Evolutionary conservation across 1,140 invertebrate genomes (phyloP).

Genomic region (Solen grandis): DNA sequence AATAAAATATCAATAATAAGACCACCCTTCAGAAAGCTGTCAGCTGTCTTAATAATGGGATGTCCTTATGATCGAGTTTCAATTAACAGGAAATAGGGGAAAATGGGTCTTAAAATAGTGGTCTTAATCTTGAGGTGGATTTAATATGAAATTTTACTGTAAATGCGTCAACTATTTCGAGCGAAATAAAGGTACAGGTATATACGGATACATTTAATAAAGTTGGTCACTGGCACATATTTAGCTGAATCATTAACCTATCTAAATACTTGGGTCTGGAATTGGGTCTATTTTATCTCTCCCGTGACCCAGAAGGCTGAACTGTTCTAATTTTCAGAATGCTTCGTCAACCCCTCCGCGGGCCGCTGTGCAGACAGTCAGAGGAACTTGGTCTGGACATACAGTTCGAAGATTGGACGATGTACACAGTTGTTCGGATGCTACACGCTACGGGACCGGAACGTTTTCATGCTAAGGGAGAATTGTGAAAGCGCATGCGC

Average conservation of each 20-base stretch:
- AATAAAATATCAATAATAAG: too few relatives aligned
- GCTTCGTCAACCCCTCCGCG: conserved; percentile 29
- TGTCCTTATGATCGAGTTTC: too few relatives aligned
- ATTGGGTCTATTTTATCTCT: not conserved
- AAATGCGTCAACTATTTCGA: too few relatives aligned
- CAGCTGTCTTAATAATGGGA: too few relatives aligned
- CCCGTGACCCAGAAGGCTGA: not conserved
- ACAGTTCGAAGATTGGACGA: conserved; percentile 21
- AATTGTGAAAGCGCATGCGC: conserved; percentile 27
- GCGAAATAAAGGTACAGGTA: not conserved
- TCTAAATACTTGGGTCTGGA: not conserved
- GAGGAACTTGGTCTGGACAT: conserved; percentile 20
- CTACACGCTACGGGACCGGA: conserved; percentile 41
- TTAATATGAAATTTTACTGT: not conserved
- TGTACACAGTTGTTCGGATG: conserved; percentile 37
- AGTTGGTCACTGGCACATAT: not conserved
- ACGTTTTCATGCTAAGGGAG: conserved; percentile 11
- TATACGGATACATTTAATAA: not conserved
- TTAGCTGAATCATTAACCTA: not conserved
- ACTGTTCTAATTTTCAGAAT: conserved; percentile 8
- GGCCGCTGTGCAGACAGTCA: conserved; percentile 16
- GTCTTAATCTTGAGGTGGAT: too few relatives aligned
- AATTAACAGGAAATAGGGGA: too few relatives aligned
- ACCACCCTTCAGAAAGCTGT: too few relatives aligned
- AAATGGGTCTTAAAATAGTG: too few relatives aligned